Base-by-base conservation (phyloP, 2,888 invertebrate genomes). In the Pollenia amentaria region DNA sequence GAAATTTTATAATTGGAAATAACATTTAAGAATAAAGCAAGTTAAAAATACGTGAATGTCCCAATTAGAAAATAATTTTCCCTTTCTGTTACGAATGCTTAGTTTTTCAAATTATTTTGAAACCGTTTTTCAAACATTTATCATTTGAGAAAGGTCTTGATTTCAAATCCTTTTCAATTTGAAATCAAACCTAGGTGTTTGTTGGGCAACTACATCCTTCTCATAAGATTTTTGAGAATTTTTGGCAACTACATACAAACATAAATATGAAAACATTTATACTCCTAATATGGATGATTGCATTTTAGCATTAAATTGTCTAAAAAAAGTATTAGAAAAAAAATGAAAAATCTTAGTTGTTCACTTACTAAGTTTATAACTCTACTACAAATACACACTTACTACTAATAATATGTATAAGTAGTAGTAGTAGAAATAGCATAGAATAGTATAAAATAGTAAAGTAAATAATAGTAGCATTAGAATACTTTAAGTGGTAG, bases 261-360 rank as follows among this genome's bases (percentile, higher is more conserved):
- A 55, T 51, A 46, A 73, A 69, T 51, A 62, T 12, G 51, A 51
- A 53, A 84, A 21, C 57, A 79, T 73, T 84, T 75, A 67, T 73
- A 69, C 84, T 79, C 60, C 75, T 79, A 84, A 79, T 75, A 84
- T 75, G 84, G 78, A 67, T 84, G 84, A 84, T 84, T 84, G 84
- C 78, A 79, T 78, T 84, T 79, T 60, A 79, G 84, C 84, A 84
- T 84, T 84, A 84, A 79, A 84, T 79, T 84, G 78, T 75, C 16
- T 46, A 64, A 64, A 72, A 60, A 55, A 40, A 10, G 16, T n/a
- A n/a, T n/a, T n/a, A 44, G 18, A 12, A 53, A 46, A 64, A 65
- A 44, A 10, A 67, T 55, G 14, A 55, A 70, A 72, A 76, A 77
- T 65, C 78, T 21, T 60, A 84, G 60, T 67, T 78, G 9, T 83